Conservation (phyloP, 2,797 vertebrate species). For the Hemitrygon akajei region DNA sequence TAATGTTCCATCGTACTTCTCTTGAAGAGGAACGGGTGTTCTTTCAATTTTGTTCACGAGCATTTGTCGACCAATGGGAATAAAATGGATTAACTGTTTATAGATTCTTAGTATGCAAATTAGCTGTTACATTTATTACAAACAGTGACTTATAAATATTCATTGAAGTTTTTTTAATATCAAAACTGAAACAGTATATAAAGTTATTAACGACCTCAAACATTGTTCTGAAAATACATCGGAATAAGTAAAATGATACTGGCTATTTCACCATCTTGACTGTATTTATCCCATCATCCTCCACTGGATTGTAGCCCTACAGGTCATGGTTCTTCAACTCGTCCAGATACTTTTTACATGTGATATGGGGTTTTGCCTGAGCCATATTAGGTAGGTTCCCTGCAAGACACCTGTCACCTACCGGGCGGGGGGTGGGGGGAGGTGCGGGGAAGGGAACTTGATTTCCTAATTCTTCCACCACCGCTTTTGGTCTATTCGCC, state of each 20-base stretch:
- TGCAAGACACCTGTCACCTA: too few relatives aligned
- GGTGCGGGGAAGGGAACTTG: too few relatives aligned
- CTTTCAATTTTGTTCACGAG: neutral
- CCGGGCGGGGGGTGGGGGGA: too few relatives aligned
- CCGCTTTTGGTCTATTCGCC: too few relatives aligned
- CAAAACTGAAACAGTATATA: neutral
- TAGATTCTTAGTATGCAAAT: neutral
- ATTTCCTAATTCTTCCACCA: too few relatives aligned
- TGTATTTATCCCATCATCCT: neutral
- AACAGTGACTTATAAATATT: neutral
- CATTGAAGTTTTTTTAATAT: neutral
- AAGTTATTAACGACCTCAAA: neutral
- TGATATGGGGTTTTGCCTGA: too few relatives aligned
- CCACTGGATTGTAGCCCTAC: neutral
- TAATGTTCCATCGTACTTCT: neutral
- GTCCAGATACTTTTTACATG: too few relatives aligned
- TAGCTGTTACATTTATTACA: neutral
- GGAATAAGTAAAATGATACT: neutral
- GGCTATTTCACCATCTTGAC: too few relatives aligned
- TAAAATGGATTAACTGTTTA: neutral
- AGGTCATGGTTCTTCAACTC: neutral
- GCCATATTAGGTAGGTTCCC: too few relatives aligned
- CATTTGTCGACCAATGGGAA: neutral
- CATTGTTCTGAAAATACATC: neutral
- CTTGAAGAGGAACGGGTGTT: neutral